These are phyloP conservation scores for Nasua narica DNA, from an alignment of 2,797 vertebrate genomes.

Conservation along the genomic window DNA sequence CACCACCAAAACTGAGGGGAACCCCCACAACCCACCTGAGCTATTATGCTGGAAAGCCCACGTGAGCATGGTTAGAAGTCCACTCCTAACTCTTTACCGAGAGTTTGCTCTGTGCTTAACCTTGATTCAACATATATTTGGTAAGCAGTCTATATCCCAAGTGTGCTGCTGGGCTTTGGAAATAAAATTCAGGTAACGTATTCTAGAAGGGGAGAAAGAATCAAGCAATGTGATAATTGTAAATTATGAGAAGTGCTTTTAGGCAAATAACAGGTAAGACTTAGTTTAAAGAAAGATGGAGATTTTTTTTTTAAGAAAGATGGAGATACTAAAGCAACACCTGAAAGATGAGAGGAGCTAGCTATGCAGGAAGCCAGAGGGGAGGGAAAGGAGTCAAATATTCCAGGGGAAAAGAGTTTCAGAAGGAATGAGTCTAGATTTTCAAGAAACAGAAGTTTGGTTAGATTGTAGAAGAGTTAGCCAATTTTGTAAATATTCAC, in stretches of 20 bases:
- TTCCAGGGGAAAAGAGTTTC: background rate
- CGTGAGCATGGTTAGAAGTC: background rate
- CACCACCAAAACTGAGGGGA: fast-evolving
- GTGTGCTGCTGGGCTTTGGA: background rate
- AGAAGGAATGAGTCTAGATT: background rate
- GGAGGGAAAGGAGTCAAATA: background rate
- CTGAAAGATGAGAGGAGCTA: background rate
- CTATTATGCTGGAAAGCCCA: background rate
- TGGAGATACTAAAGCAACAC: background rate
- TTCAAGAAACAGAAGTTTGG: background rate
- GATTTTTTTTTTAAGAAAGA: background rate
- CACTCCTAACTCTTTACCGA: background rate
- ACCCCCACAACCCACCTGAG: background rate
- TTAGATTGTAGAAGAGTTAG: background rate
- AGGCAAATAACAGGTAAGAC: background rate
- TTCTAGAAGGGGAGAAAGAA: background rate
- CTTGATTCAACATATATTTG: background rate
- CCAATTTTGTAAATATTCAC: background rate
- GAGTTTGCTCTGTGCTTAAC: background rate
- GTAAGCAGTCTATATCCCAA: background rate
- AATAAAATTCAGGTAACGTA: background rate
- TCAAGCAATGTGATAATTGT: background rate
- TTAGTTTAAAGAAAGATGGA: background rate
- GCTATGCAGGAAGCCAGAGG: background rate
- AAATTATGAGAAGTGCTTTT: background rate